Evolutionary conservation across 1,140 invertebrate genomes (phyloP), one percentile per base, ranked within the genome.

Genomic region (Mizuhopecten yessoensis): DNA sequence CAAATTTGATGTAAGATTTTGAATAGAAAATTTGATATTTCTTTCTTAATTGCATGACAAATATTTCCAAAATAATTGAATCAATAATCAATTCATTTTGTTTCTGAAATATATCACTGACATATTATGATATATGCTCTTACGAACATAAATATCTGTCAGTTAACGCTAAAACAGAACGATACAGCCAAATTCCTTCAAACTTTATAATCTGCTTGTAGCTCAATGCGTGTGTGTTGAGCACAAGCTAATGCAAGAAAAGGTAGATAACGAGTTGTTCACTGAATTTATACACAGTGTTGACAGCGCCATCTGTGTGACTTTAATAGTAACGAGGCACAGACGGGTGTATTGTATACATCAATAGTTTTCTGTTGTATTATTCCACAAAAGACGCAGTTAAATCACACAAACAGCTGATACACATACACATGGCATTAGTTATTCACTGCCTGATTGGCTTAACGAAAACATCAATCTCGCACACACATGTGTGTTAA

Each of bases 201-300:
- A 10, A 45, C 9, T 45, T 75, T 75, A 75, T 75, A 75, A 75
- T 75, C 57, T 17, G 15, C n/a, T 75, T 75, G 57, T 75, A 29
- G 57, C 57, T 75, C 57, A 1, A 29, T 29, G 17, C 57, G 57
- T 75, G 57, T 75, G 57, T 75, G 57, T 29, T 29, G 57, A 75
- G 57, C 57, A 75, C 57, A 75, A 75, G 57, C 57, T 75, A 75
- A 9, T 75, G 57, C 29, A 75, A 29, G 57, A 75, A 75, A 75
- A 75, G 57, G 57, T 3, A 75, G 57, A 75, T 75, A 75, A 75
- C 57, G 23, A 75, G 3, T 75, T 75, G 57, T 75, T 75, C 11
- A 75, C 57, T n/a, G 57, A 29, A 75, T 75, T 75, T 75, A 75
- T 75, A 75, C 23, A 75, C 57, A 29, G 29, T 75, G n/a, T n/a